These are phyloP conservation scores for Leucophenga maculata DNA, from an alignment of 2,888 invertebrate species.

Conservation along the genomic window DNA sequence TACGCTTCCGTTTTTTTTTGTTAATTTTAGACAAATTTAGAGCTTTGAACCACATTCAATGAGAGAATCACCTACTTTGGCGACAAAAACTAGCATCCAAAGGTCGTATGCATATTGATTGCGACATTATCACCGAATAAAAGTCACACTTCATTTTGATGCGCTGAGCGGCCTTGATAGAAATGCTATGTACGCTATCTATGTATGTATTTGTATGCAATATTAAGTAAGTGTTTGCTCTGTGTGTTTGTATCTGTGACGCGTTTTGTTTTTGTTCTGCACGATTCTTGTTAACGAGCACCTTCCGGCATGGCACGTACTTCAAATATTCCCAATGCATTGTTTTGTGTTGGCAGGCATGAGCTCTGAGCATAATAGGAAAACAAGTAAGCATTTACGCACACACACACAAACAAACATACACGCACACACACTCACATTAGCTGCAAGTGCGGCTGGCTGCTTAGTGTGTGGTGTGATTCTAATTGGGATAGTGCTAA, in stretches of 20 bases:
- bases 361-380: neutral
- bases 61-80: too few species aligned
- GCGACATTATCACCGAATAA: neutral
- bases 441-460: neutral
- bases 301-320: conserved; percentile 13
- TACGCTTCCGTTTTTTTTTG: too few species aligned
- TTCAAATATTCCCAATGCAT: conserved; percentile 13
- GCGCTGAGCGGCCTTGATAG: neutral
- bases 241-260: neutral
- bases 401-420: neutral
- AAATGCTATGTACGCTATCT: neutral
- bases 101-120: neutral
- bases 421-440: neutral
- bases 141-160: neutral
- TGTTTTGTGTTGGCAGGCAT: neutral
- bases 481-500: conserved; percentile 18
- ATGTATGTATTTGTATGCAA: neutral
- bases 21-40: too few species aligned
- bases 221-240: too few species aligned
- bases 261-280: neutral
- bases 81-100: too few species aligned
- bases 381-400: neutral
- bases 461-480: neutral
- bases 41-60: too few species aligned
- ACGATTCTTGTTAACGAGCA: conserved; percentile 5